Percentiles rank a stretch among this genome's conserved stretches.
phyloP scores from a whole-genome alignment of 2,797 vertebrate genomes.

The Danionella dracula region DNA sequence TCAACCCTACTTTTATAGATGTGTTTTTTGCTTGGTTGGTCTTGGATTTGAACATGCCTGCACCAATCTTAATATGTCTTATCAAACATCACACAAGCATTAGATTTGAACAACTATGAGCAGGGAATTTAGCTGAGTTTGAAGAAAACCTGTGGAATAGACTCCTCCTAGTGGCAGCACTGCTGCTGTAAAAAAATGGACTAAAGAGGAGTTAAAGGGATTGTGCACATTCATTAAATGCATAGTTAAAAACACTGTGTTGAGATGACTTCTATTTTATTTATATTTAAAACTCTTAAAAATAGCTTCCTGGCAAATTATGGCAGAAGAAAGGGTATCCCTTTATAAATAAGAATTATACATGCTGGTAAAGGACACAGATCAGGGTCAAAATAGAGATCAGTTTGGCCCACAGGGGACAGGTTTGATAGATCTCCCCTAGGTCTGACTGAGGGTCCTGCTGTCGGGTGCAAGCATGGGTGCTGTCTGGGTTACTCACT shows the following conservation, averaged over 20 bases:
- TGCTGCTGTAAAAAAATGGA: too few species aligned
- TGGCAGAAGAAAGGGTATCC: too few species aligned
- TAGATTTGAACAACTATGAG: background rate
- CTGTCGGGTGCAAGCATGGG: constrained; percentile 18
- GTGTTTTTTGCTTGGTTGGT: too few species aligned
- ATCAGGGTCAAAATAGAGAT: constrained; percentile 21
- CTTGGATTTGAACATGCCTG: too few species aligned
- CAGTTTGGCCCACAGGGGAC: constrained; percentile 27
- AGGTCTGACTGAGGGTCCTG: constrained; percentile 11
- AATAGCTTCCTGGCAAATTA: too few species aligned
- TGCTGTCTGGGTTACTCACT: constrained; percentile 39
- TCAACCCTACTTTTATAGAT: too few species aligned
- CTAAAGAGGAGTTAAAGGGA: too few species aligned
- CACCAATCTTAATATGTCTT: constrained; percentile 13
- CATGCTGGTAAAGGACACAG: constrained; percentile 19
- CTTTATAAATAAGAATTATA: background rate
- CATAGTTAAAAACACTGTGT: too few species aligned
- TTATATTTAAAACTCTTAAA: too few species aligned
- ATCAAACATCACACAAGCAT: constrained; percentile 1
- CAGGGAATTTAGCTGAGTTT: background rate
- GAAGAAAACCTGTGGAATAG: constrained; percentile 53
- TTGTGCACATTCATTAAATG: too few species aligned
- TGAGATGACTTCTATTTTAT: too few species aligned
- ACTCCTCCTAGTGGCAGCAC: constrained; percentile 61
- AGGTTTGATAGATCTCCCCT: constrained; percentile 29